These are phyloP conservation scores for Chymomyza procnemis DNA, from an alignment of 2,888 invertebrate species.

Conservation along the genomic window DNA sequence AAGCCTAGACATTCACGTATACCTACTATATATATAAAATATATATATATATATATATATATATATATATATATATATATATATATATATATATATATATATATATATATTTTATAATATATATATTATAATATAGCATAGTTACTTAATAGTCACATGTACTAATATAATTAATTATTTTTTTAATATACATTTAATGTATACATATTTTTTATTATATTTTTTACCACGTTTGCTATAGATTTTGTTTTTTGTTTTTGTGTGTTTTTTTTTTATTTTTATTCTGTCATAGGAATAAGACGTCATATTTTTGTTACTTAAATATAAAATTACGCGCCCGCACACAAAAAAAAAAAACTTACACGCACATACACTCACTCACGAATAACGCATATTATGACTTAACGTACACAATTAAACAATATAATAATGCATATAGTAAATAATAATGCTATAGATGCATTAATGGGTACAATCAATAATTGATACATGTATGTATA, in stretches of 20 bases:
- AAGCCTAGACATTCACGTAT: too few species aligned
- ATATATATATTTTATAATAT: not conserved
- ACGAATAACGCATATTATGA: not conserved
- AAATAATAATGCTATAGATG: not conserved
- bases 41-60: not conserved
- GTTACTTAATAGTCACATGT: too few species aligned
- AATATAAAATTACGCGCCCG: not conserved
- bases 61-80: not conserved
- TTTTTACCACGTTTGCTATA: too few species aligned
- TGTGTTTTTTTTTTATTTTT: not conserved
- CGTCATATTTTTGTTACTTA: not conserved
- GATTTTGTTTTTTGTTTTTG: not conserved
- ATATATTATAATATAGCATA: not conserved
- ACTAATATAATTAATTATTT: too few species aligned
- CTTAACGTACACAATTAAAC: not conserved
- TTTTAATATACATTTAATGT: too few species aligned
- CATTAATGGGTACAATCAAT: not conserved
- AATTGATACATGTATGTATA: not conserved
- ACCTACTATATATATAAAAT: constrained; percentile 2
- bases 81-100: not conserved
- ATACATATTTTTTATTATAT: too few species aligned
- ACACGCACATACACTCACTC: not conserved
- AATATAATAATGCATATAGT: not conserved
- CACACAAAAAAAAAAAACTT: not conserved
- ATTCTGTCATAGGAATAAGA: not conserved